A percentile compares a stretch with the other conserved stretches of the same genome.
phyloP scores from a whole-genome alignment of 2,797 vertebrate species.

The Danio jaintianensis region DNA sequence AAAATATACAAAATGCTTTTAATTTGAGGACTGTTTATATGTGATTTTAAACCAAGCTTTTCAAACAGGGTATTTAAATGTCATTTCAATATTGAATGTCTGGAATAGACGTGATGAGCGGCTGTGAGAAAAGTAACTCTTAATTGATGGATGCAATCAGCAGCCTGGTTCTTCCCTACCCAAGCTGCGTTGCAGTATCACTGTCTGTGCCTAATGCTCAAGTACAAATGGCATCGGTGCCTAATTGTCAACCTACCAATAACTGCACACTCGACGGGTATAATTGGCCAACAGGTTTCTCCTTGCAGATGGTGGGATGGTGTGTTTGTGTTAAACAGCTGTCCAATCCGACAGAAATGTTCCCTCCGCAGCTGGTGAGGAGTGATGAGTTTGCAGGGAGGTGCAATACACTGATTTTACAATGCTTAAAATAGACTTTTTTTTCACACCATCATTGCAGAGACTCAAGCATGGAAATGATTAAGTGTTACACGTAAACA shows the following conservation, averaged over 20 bases:
- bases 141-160: conserved; percentile 55
- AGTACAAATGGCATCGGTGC: conserved; percentile 48
- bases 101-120: conserved; percentile 12
- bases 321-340: conserved; percentile 64
- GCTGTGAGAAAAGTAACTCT: conserved; percentile 26
- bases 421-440: conserved; percentile 47
- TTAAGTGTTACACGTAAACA: conserved; percentile 27
- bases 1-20: not conserved
- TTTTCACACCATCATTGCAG: conserved; percentile 39
- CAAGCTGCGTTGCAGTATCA: conserved; percentile 46
- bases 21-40: conserved; percentile 16
- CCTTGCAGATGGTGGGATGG: conserved; percentile 61
- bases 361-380: conserved; percentile 49
- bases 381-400: conserved; percentile 48
- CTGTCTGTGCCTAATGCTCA: conserved; percentile 43
- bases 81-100: conserved; percentile 17
- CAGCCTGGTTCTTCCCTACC: conserved; percentile 44
- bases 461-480: conserved; percentile 34
- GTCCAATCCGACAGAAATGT: conserved; percentile 53
- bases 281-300: conserved; percentile 65
- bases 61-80: not conserved
- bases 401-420: conserved; percentile 45
- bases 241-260: conserved; percentile 60
- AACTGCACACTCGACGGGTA: conserved; percentile 56
- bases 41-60: not conserved